Evolutionary conservation across 2,113 vertebrate genomes (phyloP), one percentile per base, ranked within the genome.

Genomic region (Tragulus kanchil): DNA sequence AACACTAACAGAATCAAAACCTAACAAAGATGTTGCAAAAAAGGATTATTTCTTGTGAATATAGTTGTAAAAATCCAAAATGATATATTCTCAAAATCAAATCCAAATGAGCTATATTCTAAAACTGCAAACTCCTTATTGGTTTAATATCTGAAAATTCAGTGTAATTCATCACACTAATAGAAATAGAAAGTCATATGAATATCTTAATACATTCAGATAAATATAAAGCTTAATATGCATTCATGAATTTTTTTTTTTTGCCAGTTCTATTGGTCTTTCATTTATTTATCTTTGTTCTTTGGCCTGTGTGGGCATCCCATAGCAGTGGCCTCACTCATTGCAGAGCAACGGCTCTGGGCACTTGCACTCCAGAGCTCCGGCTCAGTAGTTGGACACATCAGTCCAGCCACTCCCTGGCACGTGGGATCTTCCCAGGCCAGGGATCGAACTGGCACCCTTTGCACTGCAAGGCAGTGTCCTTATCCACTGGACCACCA

Each of bases 1-100:
- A 95, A 54, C 61, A 73, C 16, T 65, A 84, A 89, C 54, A 81
- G 89, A 81, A 52, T 79, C 23, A 75, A 93, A 54, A 67, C 19
- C 19, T 75, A 82, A 42, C 7, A 64, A 90, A 9, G 12, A 19
- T 25, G 25, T 48, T 25, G 17, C 17, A 90, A 54, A 87, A 61
- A n/a, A 42, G 12, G 14, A 77, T 54, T 59, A 31, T 12, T 50
- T n/a, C 10, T 73, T 23, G 1, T 28, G 19, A 65, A 15, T 5
- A 14, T 28, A 2, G 11, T 11, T 31, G 31, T 75, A 69, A 77
- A 94, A 71, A 77, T 31, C 12, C 11, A 9, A 89, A 61, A 90
- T 10, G 13, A 23, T 31, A 21, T 23, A 25, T 36, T 4, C 65
- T 23, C 36, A 59, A 36, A 54, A 36, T 21, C 48, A 62, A 56